Conservation (phyloP, 2,113 vertebrate species). For the Corythoichthys haematopterus region DNA sequence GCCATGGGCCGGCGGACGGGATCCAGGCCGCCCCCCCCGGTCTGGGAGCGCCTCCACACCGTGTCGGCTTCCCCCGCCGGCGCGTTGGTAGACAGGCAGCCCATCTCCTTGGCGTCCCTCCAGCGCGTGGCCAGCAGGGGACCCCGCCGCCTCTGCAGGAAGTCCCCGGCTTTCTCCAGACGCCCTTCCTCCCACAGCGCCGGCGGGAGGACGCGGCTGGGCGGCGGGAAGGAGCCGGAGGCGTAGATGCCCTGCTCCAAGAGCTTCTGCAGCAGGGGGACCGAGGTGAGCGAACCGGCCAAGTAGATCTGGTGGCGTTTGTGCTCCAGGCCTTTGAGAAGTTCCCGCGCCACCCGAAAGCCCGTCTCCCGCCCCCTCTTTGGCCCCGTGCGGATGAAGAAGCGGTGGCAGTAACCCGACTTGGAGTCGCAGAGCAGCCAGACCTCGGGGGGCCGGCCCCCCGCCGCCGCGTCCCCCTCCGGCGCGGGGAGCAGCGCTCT, state of each 20-base stretch:
- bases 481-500: slow-evolving; percentile 59
- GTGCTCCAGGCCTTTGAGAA: slow-evolving; percentile 61
- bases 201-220: slow-evolving; percentile 51
- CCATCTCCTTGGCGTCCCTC: slow-evolving; percentile 74
- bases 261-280: slow-evolving; percentile 62
- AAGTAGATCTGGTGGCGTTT: slow-evolving; percentile 72
- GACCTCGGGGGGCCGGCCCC: slow-evolving; percentile 60
- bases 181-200: slow-evolving; percentile 56
- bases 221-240: slow-evolving; percentile 65
- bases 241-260: slow-evolving; percentile 60
- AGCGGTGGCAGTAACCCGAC: slow-evolving; percentile 74
- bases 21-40: slow-evolving; percentile 50
- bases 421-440: slow-evolving; percentile 79
- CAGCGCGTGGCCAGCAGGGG: slow-evolving; percentile 70
- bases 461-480: slow-evolving; percentile 42
- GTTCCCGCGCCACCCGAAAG: slow-evolving; percentile 55
- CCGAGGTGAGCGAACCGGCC: slow-evolving; percentile 57
- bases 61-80: slow-evolving; percentile 49
- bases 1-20: slow-evolving; percentile 67
- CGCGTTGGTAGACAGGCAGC: slow-evolving; percentile 73
- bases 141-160: slow-evolving; percentile 60
- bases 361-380: slow-evolving; percentile 34
- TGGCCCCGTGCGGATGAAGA: slow-evolving; percentile 58
- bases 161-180: slow-evolving; percentile 63
- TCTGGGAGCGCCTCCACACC: slow-evolving; percentile 70